Base-by-base conservation (phyloP, 2,888 invertebrate species). In the Petrolisthes cinctipes region DNA sequence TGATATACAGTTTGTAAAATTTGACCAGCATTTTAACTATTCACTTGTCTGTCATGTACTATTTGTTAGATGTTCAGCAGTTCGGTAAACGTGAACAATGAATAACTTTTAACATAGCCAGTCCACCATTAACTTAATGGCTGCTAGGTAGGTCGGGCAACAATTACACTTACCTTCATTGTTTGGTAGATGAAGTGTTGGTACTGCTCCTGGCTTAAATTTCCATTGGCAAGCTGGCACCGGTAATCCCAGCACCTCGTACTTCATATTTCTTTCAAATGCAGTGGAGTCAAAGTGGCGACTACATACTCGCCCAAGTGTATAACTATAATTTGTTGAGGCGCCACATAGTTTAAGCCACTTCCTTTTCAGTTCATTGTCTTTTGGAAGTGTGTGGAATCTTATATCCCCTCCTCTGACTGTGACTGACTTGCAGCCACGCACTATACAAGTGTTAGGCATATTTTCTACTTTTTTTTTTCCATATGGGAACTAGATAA, bases 121-220 rank as follows among this genome's bases (percentile, higher is more conserved):
- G 61, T 61, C 61, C 61, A 14, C 61, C 61, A 61, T 61, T 61
- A 61, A 61, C 14, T n/a, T n/a, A n/a, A n/a, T n/a, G n/a, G n/a
- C n/a, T n/a, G n/a, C n/a, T n/a, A n/a, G n/a, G 61, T 61, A 61
- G 7, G 14, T 9, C 61, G 14, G 14, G 14, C 6, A 9, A 9
- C 14, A 61, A 61, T 61, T 6, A 14, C 14, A 76, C 37, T 76
- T 76, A 76, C 75, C 37, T 76, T 76, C 75, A 20, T 23, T 76
- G 75, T 76, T 76, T 76, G 4, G 75, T 20, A 76, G 75, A 37
- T 23, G 75, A 76, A 76, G 75, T 23, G 75, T 76, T 76, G 75
- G 75, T 14, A 73, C 73, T 73, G 73, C 20, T 73, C 73, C 73
- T 14, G 75, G 75, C 23, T 76, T 76, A 14, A 23, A 76, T 23